phyloP scores from a whole-genome alignment of 1,140 invertebrate genomes.

The Acromyrmex heyeri region DNA sequence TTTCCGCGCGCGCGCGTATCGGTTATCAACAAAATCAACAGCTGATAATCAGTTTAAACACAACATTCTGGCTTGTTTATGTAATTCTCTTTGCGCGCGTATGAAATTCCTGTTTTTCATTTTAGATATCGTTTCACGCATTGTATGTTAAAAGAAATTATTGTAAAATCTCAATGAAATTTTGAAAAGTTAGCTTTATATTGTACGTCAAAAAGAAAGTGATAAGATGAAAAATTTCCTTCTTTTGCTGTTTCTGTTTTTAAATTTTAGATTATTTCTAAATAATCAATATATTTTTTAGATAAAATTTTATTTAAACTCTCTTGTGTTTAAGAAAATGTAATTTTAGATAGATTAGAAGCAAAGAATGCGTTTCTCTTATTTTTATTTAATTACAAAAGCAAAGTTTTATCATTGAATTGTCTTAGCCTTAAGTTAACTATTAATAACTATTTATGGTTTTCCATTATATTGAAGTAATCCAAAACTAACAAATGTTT shows the following conservation, averaged over 20 bases:
- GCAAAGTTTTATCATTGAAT: background rate
- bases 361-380: background rate
- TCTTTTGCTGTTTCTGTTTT: background rate
- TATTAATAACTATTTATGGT: background rate
- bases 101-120: background rate
- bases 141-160: background rate
- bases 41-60: conserved; percentile 52
- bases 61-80: conserved; percentile 28
- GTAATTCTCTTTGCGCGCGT: background rate
- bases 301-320: background rate
- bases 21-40: conserved; percentile 54
- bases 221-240: background rate
- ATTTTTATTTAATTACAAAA: background rate
- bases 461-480: background rate
- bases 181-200: background rate
- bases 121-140: background rate
- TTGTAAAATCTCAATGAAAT: background rate
- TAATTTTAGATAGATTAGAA: background rate
- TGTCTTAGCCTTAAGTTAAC: background rate
- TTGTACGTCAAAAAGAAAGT: background rate
- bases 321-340: background rate
- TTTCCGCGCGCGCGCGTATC: conserved; percentile 2
- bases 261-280: background rate
- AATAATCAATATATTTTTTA: background rate
- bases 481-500: background rate